phyloP scores from a whole-genome alignment of 2,888 invertebrate genomes.

The Glyphotaelius pellucidus region DNA sequence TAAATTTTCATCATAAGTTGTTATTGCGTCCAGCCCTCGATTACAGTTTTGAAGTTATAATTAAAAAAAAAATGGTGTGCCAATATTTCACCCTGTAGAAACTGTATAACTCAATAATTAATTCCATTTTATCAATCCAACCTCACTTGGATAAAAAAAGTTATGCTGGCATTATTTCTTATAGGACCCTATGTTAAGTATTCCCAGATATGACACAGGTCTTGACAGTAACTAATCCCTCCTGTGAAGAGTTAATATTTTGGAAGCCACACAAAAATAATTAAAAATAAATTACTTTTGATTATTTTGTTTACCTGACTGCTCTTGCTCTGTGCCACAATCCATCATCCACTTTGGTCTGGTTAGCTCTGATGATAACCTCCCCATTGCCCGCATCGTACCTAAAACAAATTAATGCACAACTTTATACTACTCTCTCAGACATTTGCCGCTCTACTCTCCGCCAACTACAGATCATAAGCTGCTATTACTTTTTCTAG shows the following conservation, averaged over 20 bases:
- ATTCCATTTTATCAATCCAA: neutral
- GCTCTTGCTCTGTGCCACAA: constrained; percentile 80
- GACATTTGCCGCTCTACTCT: no score
- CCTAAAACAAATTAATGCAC: constrained; percentile 73
- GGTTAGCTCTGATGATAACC: constrained; percentile 89
- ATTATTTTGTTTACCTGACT: constrained; percentile 70
- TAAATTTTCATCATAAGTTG: no score
- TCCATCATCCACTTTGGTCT: constrained; percentile 92
- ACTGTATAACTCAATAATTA: no score
- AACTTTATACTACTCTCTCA: no score
- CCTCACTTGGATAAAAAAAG: neutral
- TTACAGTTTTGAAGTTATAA: no score
- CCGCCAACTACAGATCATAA: no score
- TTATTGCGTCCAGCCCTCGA: no score
- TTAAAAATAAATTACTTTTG: neutral
- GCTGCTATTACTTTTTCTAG: neutral
- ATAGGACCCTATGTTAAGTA: neutral
- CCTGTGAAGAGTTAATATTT: neutral
- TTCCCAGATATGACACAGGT: neutral
- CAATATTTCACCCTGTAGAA: no score
- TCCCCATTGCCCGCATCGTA: constrained; percentile 94
- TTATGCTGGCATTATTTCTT: neutral
- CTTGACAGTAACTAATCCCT: neutral
- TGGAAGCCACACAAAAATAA: neutral
- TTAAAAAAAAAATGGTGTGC: no score